phyloP scores from a whole-genome alignment of 2,797 vertebrate genomes.

The Sus cebifrons region DNA sequence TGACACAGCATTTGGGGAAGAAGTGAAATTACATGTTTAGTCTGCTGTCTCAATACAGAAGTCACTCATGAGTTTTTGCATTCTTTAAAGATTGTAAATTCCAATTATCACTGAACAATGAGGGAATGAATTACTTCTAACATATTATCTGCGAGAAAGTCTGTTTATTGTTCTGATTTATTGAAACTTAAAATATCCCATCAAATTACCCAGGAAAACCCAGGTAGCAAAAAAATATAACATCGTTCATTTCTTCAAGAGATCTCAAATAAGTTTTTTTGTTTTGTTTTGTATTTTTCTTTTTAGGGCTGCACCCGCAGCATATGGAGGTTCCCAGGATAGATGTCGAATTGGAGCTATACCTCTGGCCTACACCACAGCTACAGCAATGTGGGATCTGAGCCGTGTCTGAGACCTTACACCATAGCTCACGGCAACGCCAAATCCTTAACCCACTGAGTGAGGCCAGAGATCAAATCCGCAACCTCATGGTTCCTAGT shows the following conservation, averaged over 20 bases:
- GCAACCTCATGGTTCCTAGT: no score
- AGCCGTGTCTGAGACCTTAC: no score
- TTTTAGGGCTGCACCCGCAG: no score
- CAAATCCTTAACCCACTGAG: no score
- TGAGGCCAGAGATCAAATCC: no score
- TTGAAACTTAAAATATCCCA: constrained; percentile 81
- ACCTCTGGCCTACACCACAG: no score
- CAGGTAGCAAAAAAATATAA: constrained; percentile 73
- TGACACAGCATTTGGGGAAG: constrained; percentile 5
- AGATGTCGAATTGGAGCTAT: no score
- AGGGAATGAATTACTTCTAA: constrained; percentile 62
- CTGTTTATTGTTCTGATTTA: constrained; percentile 86
- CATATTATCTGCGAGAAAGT: constrained; percentile 78
- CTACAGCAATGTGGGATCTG: no score
- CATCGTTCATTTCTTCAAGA: constrained; percentile 72
- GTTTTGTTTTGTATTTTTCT: no score
- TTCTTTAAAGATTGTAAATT: constrained; percentile 44
- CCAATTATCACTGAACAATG: constrained; percentile 32
- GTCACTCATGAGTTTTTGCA: constrained; percentile 20
- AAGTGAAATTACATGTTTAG: not conserved
- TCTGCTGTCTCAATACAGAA: constrained; percentile 3
- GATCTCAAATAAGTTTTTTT: constrained; percentile 70
- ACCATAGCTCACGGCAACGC: no score
- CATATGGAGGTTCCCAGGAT: no score
- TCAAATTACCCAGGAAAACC: constrained; percentile 83